Base-by-base conservation (phyloP, 2,888 invertebrate genomes). In the Erannis defoliaria region DNA sequence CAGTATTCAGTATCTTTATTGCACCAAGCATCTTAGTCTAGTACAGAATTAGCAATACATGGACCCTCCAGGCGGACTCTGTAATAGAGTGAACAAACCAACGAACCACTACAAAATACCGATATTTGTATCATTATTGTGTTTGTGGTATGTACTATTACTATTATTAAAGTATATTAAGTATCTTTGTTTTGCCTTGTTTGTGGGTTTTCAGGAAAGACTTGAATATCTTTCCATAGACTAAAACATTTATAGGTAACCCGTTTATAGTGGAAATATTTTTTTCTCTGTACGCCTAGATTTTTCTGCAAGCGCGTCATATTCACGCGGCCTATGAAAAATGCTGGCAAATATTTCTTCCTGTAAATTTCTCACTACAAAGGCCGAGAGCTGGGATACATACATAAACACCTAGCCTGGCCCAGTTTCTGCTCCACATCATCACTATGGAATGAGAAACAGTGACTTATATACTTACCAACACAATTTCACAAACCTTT, bases 341-440 rank as follows among this genome's bases (percentile, higher is more conserved):
- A 70, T 60, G 57, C 54, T 46, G 48, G 53, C 51, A 64, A 64
- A 67, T 65, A 66, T 66, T 55, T 56, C 51, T 70, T 61, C 64
- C 58, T 66, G 67, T 62, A 67, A 70, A 67, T 64, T 67, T 64
- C 63, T 64, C 67, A 62, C 60, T 66, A 70, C 70, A 70, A 70
- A 70, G 67, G 53, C 53, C 42, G 46, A 42, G 62, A 63, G 55
- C 45, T 54, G 29, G 14, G 62, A 58, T 62, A 62, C 63, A 58
- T 55, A 58, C 45, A 45, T 51, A 58, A 58, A 58, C 55, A 63
- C 58, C 63, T 63, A 63, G 63, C 54, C 38, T 59, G 63, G 38
- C 58, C 63, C 38, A 63, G 58, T 63, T 63, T 63, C 63, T 40
- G 56, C 62, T 56, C 18, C 43, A 48, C 53, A 62, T 53, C 53